Evolutionary conservation across 2,888 invertebrate species (phyloP).

Genomic region (Adela reaumurella): DNA sequence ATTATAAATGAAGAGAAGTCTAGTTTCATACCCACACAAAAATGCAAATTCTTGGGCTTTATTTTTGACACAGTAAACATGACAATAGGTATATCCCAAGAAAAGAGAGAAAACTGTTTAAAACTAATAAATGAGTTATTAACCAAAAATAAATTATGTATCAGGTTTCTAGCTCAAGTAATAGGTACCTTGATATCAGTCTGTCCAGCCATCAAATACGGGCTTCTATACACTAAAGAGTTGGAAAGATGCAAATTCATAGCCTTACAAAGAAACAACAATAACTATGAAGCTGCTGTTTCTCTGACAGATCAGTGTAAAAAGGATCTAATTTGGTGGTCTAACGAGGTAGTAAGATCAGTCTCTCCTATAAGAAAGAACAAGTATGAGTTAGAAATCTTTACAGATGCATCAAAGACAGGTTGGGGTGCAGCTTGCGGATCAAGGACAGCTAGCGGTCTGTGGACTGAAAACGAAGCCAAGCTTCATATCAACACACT

Average conservation of each 20-base stretch:
- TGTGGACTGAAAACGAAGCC: slow-evolving; percentile 4
- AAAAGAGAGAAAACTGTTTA: slow-evolving; percentile 8
- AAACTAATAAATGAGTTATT: slow-evolving; percentile 1
- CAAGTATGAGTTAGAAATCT: slow-evolving; percentile 11
- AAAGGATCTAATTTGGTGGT: slow-evolving; percentile 10
- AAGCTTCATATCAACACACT: slow-evolving; percentile 12
- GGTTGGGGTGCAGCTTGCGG: slow-evolving; percentile 14
- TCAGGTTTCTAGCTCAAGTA: slow-evolving; percentile 2
- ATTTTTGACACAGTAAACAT: slow-evolving; percentile 6
- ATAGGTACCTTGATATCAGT: slow-evolving; percentile 8
- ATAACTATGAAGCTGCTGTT: background rate
- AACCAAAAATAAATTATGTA: background rate
- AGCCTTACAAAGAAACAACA: slow-evolving; percentile 2
- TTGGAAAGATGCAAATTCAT: slow-evolving; percentile 7
- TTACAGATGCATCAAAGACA: slow-evolving; percentile 12
- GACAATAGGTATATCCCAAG: slow-evolving; percentile 5
- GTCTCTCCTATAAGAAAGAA: slow-evolving; percentile 5
- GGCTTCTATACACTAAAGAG: slow-evolving; percentile 7
- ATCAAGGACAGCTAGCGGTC: slow-evolving; percentile 8
- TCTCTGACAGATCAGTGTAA: background rate
- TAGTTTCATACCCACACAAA: background rate
- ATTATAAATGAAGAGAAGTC: slow-evolving; percentile 11
- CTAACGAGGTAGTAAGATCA: slow-evolving; percentile 5
- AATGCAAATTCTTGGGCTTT: slow-evolving; percentile 10
- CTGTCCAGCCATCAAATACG: slow-evolving; percentile 8